Percentiles rank a stretch among this genome's conserved stretches.
Evolutionary conservation across 2,797 vertebrate genomes (phyloP).

Genomic region (Tapirus indicus): DNA sequence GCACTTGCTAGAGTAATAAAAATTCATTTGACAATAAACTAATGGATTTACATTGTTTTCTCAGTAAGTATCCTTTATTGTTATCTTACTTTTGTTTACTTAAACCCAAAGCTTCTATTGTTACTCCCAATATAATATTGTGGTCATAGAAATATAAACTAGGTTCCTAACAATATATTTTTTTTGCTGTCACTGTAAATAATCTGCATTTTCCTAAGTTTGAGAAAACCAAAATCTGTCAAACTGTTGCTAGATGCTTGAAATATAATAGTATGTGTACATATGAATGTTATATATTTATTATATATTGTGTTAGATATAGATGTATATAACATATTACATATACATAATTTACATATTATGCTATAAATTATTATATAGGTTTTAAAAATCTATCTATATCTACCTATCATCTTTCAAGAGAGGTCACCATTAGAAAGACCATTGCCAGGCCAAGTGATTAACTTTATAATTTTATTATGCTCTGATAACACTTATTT

Average conservation of each 20-base stretch:
- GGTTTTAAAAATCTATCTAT: neutral
- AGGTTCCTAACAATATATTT: neutral
- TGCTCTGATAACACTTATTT: constrained; percentile 20
- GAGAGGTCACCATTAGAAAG: neutral
- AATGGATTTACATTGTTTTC: constrained; percentile 35
- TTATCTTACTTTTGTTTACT: constrained; percentile 58
- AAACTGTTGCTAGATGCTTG: constrained; percentile 48
- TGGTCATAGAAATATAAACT: constrained; percentile 33
- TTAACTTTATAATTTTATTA: constrained; percentile 50
- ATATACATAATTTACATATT: neutral
- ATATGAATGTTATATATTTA: neutral
- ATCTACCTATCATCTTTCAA: constrained; percentile 33
- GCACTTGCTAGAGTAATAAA: constrained; percentile 19
- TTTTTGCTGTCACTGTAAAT: constrained; percentile 2
- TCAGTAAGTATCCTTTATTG: constrained; percentile 5
- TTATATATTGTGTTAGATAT: constrained; percentile 20
- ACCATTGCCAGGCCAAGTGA: constrained; percentile 10
- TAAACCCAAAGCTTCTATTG: constrained; percentile 47
- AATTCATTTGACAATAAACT: constrained; percentile 2
- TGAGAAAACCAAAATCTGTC: constrained; percentile 32
- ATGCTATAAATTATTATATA: constrained; percentile 33
- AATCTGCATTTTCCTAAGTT: constrained; percentile 45
- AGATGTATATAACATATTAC: neutral
- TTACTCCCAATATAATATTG: constrained; percentile 21
- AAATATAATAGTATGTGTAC: neutral